Evolutionary conservation across 2,113 vertebrate species (phyloP), one percentile per base, ranked within the genome.

Genomic region (Ibidorhyncha struthersii): DNA sequence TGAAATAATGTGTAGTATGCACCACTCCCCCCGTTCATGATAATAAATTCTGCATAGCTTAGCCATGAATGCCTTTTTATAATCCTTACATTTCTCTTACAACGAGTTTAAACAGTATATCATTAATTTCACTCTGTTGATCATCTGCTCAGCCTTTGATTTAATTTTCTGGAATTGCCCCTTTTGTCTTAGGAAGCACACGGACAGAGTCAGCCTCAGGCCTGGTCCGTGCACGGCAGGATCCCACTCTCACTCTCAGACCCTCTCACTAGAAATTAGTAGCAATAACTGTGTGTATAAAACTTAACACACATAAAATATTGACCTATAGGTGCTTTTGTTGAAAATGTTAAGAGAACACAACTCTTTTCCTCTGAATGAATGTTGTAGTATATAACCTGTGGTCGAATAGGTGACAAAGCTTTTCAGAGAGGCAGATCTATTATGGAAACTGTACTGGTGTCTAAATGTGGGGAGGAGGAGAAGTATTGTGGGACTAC

Each of bases 151-250:
- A 79, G 45, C 41, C 61, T 89, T 66, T 55, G 40, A 18, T 66
- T 52, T 26, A n/a, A 27, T 70, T 66, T 70, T 62, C 26, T 88
- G 61, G 40, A 26, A 53, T 58, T 62, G 14, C 36, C 40, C 45
- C 36, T 2, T 0, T n/a, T 5, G 3, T 62, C 20, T 55, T 29
- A 36, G n/a, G n/a, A 70, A 85, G 32, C 49, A 10, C 53, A 21
- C 11, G 30, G 26, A 2, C 45, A 70, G 38, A 56, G 40, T 12
- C 63, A 55, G 17, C 29, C 47, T 47, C n/a, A 22, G 53, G 45
- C 34, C 6, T 32, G 6, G 2, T 21, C 61, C 19, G 0, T 9
- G 26, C 7, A 4, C 0, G 1, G 3, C 13, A 9, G 23, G 29
- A 8, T 26, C 50, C 55, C 2, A 3, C 27, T 53, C 30, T 50